These are phyloP conservation scores for Rhinoraja longicauda DNA, from an alignment of 2,797 vertebrate species.

Conservation along the genomic window DNA sequence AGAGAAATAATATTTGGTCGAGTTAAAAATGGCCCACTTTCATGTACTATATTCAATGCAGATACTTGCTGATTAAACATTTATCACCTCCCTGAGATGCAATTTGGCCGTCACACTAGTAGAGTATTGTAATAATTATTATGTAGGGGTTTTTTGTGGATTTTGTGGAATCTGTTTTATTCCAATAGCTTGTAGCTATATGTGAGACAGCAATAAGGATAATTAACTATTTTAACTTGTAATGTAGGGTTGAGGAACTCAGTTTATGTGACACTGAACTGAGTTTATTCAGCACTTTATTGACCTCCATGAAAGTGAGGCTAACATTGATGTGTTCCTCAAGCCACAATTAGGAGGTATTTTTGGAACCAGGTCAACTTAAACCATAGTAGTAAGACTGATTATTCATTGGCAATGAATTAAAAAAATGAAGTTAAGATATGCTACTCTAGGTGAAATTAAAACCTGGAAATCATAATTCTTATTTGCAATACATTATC, in stretches of 20 bases:
- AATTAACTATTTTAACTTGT: not conserved
- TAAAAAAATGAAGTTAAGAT: not conserved
- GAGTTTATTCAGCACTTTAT: not conserved
- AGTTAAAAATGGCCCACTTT: too few relatives aligned
- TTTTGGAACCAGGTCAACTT: not conserved
- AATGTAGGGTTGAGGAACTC: not conserved
- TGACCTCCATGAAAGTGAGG: not conserved
- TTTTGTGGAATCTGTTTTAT: not conserved
- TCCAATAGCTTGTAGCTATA: too few relatives aligned
- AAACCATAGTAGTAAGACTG: not conserved
- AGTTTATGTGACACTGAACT: too few relatives aligned
- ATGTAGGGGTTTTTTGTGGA: not conserved
- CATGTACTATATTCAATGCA: too few relatives aligned
- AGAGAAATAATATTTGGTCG: too few relatives aligned
- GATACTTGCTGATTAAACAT: not conserved
- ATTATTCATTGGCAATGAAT: not conserved
- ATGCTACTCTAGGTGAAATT: not conserved
- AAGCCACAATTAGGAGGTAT: too few relatives aligned
- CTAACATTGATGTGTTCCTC: not conserved
- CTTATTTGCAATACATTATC: not conserved
- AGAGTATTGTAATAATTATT: not conserved
- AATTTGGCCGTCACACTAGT: not conserved
- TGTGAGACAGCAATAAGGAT: not conserved
- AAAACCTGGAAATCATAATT: not conserved
- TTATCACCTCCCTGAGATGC: not conserved